Percentiles rank a stretch among this genome's conserved stretches.
phyloP scores from a whole-genome alignment of 2,888 invertebrate species.

The Spodoptera littoralis region DNA sequence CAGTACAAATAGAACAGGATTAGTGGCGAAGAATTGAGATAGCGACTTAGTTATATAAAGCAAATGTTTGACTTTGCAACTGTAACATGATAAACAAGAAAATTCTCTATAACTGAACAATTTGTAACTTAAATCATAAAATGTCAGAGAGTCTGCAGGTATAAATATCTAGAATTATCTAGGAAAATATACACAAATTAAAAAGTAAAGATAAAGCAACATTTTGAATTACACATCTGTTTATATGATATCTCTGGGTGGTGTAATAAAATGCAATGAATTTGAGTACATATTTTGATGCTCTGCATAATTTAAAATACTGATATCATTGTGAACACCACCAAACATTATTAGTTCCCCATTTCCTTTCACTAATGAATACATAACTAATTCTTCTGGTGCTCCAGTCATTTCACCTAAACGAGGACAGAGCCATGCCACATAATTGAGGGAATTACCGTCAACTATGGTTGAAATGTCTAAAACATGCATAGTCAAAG shows the following conservation, averaged over 20 bases:
- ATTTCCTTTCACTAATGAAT: constrained; percentile 96
- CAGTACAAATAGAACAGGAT: constrained; percentile 30
- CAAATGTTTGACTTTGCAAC: constrained; percentile 24
- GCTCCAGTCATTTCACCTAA: constrained; percentile 91
- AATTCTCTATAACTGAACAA: constrained; percentile 33
- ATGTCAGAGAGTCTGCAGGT: constrained; percentile 32
- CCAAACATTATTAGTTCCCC: constrained; percentile 98
- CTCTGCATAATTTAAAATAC: constrained; percentile 88
- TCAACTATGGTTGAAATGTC: constrained; percentile 93
- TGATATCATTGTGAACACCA: constrained; percentile 95
- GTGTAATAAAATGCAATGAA: constrained; percentile 92
- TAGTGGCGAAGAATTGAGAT: constrained; percentile 15
- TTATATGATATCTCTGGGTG: constrained; percentile 92
- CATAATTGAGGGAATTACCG: constrained; percentile 90
- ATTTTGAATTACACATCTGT: constrained; percentile 20
- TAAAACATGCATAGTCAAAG: constrained; percentile 94
- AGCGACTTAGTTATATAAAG: constrained; percentile 18
- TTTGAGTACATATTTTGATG: constrained; percentile 92
- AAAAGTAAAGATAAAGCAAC: constrained; percentile 27
- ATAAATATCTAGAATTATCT: constrained; percentile 46
- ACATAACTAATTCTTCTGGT: constrained; percentile 97
- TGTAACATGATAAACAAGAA: constrained; percentile 38
- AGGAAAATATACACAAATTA: constrained; percentile 38
- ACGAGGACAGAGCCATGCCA: constrained; percentile 92
- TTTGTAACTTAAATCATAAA: constrained; percentile 37